These are phyloP conservation scores for Oxycera nigricornis DNA, from an alignment of 2,888 invertebrate species.

Conservation along the genomic window DNA sequence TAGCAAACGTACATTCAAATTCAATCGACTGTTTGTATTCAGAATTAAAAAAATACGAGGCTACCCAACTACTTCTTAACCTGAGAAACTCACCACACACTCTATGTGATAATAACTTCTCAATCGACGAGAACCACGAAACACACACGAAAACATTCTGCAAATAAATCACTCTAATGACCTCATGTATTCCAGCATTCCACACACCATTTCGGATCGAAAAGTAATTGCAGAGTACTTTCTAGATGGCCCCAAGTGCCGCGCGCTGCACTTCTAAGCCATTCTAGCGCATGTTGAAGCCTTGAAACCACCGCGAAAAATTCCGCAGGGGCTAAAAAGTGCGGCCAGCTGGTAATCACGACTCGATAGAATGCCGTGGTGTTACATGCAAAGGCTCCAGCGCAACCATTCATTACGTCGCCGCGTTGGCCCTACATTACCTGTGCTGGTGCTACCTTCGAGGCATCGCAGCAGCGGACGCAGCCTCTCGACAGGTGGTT, in stretches of 20 bases:
- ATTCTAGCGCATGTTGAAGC: not conserved
- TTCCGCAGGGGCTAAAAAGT: not conserved
- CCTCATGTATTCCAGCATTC: conserved; percentile 26
- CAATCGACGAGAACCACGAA: not conserved
- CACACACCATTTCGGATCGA: not conserved
- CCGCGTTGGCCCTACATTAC: not conserved
- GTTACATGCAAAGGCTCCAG: not conserved
- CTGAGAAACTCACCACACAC: too few relatives aligned
- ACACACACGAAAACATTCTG: conserved; percentile 6
- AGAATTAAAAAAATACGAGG: too few relatives aligned
- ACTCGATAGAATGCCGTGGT: conserved; percentile 13
- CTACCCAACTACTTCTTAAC: too few relatives aligned
- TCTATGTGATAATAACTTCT: too few relatives aligned
- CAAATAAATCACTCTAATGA: conserved; percentile 32
- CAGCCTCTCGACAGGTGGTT: conserved; percentile 34
- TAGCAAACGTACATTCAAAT: too few relatives aligned
- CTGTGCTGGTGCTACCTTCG: not conserved
- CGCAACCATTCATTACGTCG: not conserved
- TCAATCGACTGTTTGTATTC: too few relatives aligned
- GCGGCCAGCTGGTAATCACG: not conserved
- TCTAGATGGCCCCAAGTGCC: conserved; percentile 24
- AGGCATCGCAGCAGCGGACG: not conserved
- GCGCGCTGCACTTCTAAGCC: conserved; percentile 7
- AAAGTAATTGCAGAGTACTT: conserved; percentile 25
- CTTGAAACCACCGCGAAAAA: conserved; percentile 5